phyloP scores from a whole-genome alignment of 2,113 vertebrate genomes.

The Podarcis raffonei region DNA sequence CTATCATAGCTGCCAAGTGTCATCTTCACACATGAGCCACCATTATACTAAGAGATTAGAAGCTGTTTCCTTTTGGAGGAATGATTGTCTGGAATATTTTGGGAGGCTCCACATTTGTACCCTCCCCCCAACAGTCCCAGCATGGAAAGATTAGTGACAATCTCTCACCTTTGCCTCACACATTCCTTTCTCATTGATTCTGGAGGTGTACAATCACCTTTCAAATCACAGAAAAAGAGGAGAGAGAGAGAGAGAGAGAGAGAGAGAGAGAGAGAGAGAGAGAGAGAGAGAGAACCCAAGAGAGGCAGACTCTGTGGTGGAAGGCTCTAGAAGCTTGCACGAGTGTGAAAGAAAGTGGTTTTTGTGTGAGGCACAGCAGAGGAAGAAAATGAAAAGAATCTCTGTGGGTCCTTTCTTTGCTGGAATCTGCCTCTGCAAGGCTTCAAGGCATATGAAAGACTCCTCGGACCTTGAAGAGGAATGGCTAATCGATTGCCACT shows the following conservation, averaged over 20 bases:
- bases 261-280: not conserved
- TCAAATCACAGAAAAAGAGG: too few relatives aligned
- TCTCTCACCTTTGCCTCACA: not conserved
- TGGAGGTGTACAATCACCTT: fast-evolving
- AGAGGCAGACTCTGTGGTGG: not conserved
- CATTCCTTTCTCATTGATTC: not conserved
- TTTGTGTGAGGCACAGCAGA: not conserved
- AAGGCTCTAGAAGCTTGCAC: not conserved
- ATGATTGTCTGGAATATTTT: fast-evolving
- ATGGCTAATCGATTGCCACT: not conserved
- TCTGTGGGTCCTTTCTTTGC: not conserved
- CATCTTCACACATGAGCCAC: not conserved
- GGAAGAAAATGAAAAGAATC: not conserved
- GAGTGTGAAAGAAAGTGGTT: fast-evolving
- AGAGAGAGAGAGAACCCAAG: not conserved
- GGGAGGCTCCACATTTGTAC: not conserved
- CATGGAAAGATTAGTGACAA: not conserved
- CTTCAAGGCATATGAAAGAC: not conserved
- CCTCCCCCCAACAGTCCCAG: not conserved
- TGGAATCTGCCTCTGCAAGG: not conserved
- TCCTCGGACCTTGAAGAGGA: not conserved
- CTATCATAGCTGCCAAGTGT: not conserved
- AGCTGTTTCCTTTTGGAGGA: not conserved
- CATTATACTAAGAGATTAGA: not conserved
- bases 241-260: not conserved